A percentile compares a stretch with the other conserved stretches of the same genome.
phyloP scores from a whole-genome alignment of 1,140 invertebrate genomes.

The Psix sp. region DNA sequence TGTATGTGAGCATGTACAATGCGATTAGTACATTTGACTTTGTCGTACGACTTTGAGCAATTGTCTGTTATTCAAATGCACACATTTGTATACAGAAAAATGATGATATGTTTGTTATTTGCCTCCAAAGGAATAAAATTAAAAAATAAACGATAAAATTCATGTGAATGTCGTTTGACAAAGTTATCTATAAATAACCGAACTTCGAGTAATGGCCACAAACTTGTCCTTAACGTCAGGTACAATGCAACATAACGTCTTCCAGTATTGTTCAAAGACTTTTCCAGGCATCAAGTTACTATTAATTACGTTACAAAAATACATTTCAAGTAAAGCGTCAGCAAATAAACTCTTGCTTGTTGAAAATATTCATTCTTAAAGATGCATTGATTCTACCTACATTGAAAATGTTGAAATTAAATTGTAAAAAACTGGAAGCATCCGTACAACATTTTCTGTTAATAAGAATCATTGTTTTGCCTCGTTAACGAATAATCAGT shows the following conservation, averaged over 20 bases:
- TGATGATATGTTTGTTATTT: background rate
- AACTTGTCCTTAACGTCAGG: slow-evolving; percentile 66
- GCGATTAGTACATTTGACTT: slow-evolving; percentile 54
- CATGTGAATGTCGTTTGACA: slow-evolving; percentile 21
- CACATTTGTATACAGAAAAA: background rate
- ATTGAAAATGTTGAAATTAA: too few species aligned
- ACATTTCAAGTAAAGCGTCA: slow-evolving; percentile 26
- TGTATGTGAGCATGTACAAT: slow-evolving; percentile 67
- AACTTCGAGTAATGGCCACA: slow-evolving; percentile 41
- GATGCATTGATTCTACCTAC: background rate
- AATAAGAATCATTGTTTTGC: slow-evolving; percentile 3
- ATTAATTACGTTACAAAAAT: slow-evolving; percentile 40
- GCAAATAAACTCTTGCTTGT: slow-evolving; percentile 16
- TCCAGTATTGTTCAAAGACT: slow-evolving; percentile 26
- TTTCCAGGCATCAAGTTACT: slow-evolving; percentile 10
- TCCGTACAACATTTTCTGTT: background rate
- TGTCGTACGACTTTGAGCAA: slow-evolving; percentile 42
- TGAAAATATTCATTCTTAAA: slow-evolving; percentile 9
- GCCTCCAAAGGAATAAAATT: slow-evolving; percentile 1
- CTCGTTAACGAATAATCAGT: too few species aligned
- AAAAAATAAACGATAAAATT: background rate
- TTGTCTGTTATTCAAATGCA: slow-evolving; percentile 5
- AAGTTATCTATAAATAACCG: slow-evolving; percentile 22
- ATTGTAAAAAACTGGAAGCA: slow-evolving; percentile 2
- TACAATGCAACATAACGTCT: slow-evolving; percentile 65